phyloP scores from a whole-genome alignment of 2,888 invertebrate genomes.

The Erebia epiphron region DNA sequence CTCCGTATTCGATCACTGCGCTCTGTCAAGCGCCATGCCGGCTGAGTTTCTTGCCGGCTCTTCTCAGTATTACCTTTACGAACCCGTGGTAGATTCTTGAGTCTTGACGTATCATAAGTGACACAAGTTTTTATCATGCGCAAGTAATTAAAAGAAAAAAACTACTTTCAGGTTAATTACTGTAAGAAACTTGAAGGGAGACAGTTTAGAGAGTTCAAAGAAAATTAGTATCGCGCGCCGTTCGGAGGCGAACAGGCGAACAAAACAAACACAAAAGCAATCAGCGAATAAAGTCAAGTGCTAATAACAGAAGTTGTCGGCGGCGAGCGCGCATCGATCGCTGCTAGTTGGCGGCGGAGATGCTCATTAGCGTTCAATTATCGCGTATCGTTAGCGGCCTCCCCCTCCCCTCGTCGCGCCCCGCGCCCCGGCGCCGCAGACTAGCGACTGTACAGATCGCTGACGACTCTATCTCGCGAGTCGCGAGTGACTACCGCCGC shows the following conservation, averaged over 20 bases:
- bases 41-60: too few species aligned
- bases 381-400: conserved; percentile 37
- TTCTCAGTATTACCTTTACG: too few species aligned
- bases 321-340: conserved; percentile 36
- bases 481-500: too few species aligned
- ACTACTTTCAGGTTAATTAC: neutral
- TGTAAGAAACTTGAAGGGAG: neutral
- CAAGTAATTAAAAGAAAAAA: neutral
- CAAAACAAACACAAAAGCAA: conserved; percentile 18
- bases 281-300: conserved; percentile 38
- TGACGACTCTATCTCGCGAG: too few species aligned
- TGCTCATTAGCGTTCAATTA: conserved; percentile 44
- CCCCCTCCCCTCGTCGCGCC: conserved; percentile 11
- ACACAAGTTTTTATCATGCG: neutral
- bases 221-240: neutral
- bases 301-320: conserved; percentile 38
- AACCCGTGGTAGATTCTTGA: too few species aligned
- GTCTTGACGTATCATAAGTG: too few species aligned
- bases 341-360: conserved; percentile 39
- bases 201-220: neutral
- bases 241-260: neutral
- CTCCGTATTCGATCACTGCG: neutral
- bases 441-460: neutral
- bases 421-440: neutral
- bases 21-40: neutral